These are phyloP conservation scores for Dendrocopos noguchii DNA, from an alignment of 2,113 vertebrate genomes.

Conservation along the genomic window DNA sequence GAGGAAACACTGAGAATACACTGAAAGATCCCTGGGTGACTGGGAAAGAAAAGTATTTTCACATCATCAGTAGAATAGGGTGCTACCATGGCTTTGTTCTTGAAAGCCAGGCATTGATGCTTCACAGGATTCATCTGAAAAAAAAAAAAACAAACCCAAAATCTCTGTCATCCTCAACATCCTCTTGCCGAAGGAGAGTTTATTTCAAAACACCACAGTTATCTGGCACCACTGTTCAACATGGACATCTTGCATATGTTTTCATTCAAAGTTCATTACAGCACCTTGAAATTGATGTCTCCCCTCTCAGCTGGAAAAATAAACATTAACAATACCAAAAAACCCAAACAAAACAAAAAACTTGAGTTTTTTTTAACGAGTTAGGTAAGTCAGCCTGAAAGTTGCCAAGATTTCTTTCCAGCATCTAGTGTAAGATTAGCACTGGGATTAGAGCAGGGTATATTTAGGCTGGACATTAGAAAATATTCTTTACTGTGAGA, in stretches of 20 bases:
- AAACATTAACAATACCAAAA: no score
- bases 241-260: neutral
- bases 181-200: neutral
- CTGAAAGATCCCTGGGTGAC: slow-evolving; percentile 86
- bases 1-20: slow-evolving; percentile 89
- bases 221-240: neutral
- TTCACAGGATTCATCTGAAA: slow-evolving; percentile 84
- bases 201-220: neutral
- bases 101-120: slow-evolving; percentile 92
- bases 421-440: neutral
- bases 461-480: no score
- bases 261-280: neutral
- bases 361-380: neutral
- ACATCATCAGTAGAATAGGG: slow-evolving; percentile 89
- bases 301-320: neutral
- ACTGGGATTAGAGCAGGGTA: neutral
- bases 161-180: neutral
- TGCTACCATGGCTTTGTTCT: slow-evolving; percentile 91
- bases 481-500: no score
- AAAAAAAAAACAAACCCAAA: slow-evolving; percentile 42
- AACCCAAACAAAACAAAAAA: no score
- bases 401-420: neutral
- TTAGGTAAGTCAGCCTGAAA: neutral
- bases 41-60: slow-evolving; percentile 91
- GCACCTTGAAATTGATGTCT: neutral